Evolutionary conservation across 1,140 invertebrate species (phyloP).

Genomic region (Triops longicaudatus): DNA sequence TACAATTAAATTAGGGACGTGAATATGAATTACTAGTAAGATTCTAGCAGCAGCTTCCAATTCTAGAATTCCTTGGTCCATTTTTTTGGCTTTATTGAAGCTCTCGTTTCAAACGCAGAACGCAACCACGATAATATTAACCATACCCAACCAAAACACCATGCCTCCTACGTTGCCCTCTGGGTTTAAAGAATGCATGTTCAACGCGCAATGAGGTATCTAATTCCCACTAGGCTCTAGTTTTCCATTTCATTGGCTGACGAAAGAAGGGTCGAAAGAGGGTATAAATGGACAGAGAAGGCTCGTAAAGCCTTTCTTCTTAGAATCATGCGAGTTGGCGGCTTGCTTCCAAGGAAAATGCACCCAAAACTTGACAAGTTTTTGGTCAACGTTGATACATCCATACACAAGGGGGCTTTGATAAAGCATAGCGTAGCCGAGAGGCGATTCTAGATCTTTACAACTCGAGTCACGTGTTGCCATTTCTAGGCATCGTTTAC

Average conservation of each 20-base stretch:
- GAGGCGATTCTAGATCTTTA: neutral
- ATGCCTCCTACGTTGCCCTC: conserved; percentile 10
- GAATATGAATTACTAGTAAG: conserved; percentile 48
- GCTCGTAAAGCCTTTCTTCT: no score
- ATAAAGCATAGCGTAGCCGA: neutral
- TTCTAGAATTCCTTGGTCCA: conserved; percentile 35
- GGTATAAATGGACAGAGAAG: neutral
- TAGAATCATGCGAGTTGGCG: neutral
- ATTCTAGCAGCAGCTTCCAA: conserved; percentile 59
- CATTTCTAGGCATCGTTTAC: neutral
- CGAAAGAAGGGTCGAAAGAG: neutral
- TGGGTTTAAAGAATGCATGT: neutral
- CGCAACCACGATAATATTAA: neutral
- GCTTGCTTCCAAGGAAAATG: neutral
- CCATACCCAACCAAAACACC: neutral
- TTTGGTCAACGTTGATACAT: neutral
- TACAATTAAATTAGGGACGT: neutral
- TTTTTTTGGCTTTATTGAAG: conserved; percentile 16
- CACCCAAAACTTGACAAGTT: neutral
- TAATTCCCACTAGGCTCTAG: neutral
- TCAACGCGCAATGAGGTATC: neutral
- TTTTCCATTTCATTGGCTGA: neutral
- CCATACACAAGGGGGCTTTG: neutral
- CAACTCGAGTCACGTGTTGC: neutral
- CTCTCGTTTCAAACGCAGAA: neutral